A percentile compares a stretch with the other conserved stretches of the same genome.
Conservation (phyloP, 2,797 vertebrate species). For the Coluber constrictor region DNA sequence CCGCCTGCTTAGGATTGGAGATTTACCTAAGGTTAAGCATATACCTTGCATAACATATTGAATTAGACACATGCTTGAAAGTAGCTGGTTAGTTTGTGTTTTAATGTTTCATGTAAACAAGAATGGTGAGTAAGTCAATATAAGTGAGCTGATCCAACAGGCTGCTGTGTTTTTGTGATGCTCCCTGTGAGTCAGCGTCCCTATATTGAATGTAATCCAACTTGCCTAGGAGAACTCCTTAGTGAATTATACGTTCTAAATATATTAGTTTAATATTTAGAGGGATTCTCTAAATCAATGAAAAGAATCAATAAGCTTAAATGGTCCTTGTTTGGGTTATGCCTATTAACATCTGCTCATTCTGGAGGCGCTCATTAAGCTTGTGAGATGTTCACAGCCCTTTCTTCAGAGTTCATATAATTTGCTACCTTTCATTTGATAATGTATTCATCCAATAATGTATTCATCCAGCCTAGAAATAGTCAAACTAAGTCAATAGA, state of each 20-base stretch:
- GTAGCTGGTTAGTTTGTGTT: not conserved
- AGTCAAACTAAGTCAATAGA: constrained; percentile 24
- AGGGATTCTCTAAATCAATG: not conserved
- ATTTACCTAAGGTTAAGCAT: not conserved
- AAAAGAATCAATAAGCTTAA: not conserved
- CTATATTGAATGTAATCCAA: not conserved
- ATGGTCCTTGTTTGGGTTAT: not conserved
- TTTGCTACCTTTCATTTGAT: not conserved
- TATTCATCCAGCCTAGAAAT: constrained; percentile 6
- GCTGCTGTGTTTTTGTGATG: not conserved
- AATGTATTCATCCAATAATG: not conserved
- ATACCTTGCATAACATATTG: not conserved
- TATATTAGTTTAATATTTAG: not conserved
- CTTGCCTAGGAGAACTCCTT: not conserved
- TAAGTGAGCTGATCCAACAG: not conserved
- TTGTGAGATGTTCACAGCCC: not conserved
- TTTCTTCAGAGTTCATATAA: not conserved
- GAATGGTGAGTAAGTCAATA: not conserved
- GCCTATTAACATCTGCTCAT: not conserved
- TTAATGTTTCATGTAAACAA: not conserved
- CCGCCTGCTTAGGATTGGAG: not conserved
- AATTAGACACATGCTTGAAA: not conserved
- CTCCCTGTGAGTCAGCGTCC: not conserved
- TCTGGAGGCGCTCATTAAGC: not conserved
- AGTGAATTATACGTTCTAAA: not conserved